phyloP scores from a whole-genome alignment of 2,888 invertebrate genomes.

The Spodoptera exigua region DNA sequence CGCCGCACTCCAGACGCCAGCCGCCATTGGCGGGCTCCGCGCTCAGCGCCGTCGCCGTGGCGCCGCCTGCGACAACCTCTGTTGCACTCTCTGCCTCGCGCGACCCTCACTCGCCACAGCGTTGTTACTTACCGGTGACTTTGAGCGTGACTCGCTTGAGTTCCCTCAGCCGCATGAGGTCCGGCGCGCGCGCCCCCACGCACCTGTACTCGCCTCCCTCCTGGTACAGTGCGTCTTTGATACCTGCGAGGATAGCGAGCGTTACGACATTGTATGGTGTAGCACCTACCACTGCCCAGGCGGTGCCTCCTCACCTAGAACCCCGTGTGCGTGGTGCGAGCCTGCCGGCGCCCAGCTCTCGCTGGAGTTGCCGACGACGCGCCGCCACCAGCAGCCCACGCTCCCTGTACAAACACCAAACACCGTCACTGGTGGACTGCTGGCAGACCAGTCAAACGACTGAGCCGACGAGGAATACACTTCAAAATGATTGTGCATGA shows the following conservation, averaged over 20 bases:
- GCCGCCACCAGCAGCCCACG: conserved; percentile 86
- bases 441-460: too few relatives aligned
- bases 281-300: too few relatives aligned
- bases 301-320: conserved; percentile 69
- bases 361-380: conserved; percentile 79
- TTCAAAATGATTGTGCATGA: too few relatives aligned
- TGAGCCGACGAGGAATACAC: too few relatives aligned
- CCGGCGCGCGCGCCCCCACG: conserved; percentile 85
- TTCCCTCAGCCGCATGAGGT: conserved; percentile 76
- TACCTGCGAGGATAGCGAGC: conserved; percentile 65
- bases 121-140: conserved; percentile 73
- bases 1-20: conserved; percentile 83
- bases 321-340: conserved; percentile 83
- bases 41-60: conserved; percentile 78
- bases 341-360: conserved; percentile 82
- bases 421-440: too few relatives aligned
- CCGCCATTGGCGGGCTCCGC: conserved; percentile 73
- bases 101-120: background rate
- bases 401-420: conserved; percentile 69
- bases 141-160: conserved; percentile 81
- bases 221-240: conserved; percentile 93
- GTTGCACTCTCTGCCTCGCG: background rate
- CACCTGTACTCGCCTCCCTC: conserved; percentile 94
- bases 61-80: conserved; percentile 66
- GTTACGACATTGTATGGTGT: background rate